These are phyloP conservation scores for Anoplophora glabripennis DNA, from an alignment of 1,140 invertebrate genomes.

Conservation along the genomic window DNA sequence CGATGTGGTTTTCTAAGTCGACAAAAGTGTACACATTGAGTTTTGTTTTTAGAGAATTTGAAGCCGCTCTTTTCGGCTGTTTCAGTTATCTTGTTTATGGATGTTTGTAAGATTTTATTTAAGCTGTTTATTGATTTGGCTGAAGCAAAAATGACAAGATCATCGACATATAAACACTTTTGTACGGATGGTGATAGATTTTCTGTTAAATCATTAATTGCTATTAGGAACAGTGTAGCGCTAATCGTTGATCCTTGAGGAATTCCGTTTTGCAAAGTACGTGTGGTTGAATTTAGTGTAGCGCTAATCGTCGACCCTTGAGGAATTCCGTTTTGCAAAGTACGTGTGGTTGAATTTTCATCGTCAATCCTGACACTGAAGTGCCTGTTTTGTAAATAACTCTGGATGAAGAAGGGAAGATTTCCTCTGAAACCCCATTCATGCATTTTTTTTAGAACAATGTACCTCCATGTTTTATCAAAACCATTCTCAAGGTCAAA, in stretches of 20 bases:
- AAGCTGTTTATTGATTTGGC: background rate
- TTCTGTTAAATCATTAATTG: background rate
- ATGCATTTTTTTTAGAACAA: too few species aligned
- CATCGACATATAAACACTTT: constrained; percentile 1
- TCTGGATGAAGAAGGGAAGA: too few species aligned
- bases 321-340: background rate
- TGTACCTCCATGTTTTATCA: too few species aligned
- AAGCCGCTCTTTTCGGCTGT: too few species aligned
- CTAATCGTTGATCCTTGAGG: constrained; percentile 12
- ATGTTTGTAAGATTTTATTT: too few species aligned
- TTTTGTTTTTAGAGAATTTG: too few species aligned
- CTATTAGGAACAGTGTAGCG: constrained; percentile 1
- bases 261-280: background rate
- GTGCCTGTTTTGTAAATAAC: too few species aligned
- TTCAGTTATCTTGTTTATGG: too few species aligned
- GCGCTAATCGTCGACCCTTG: constrained; percentile 8
- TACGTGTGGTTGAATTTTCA: background rate
- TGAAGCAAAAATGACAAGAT: background rate
- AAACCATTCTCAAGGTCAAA: too few species aligned
- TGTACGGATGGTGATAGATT: background rate
- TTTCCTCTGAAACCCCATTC: too few species aligned
- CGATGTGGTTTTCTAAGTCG: background rate
- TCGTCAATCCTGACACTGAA: too few species aligned
- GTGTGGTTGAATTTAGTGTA: too few species aligned
- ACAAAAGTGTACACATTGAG: background rate